phyloP scores from a whole-genome alignment of 2,797 vertebrate genomes.

The Siniperca undulata region DNA sequence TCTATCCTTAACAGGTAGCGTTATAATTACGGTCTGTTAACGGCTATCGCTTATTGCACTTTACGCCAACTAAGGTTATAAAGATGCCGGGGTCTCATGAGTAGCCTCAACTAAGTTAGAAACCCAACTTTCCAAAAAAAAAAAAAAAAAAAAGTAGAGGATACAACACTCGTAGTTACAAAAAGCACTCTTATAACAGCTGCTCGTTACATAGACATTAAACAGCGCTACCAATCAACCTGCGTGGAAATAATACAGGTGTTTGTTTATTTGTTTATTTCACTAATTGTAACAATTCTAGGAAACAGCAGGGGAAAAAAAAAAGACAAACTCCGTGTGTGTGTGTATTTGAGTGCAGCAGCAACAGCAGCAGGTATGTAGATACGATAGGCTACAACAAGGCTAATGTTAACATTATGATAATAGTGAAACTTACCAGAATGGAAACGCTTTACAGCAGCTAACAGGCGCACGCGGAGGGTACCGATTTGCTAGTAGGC shows the following conservation, averaged over 20 bases:
- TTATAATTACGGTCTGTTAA: constrained; percentile 18
- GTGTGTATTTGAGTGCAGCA: constrained; percentile 15
- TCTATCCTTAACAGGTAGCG: constrained; percentile 15
- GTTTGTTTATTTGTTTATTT: constrained; percentile 69
- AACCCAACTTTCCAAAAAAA: constrained; percentile 37
- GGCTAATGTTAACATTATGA: constrained; percentile 53
- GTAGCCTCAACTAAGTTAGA: constrained; percentile 58
- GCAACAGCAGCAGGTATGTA: constrained; percentile 48
- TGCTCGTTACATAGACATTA: constrained; percentile 3
- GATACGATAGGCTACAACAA: constrained; percentile 48
- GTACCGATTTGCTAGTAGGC: constrained; percentile 56
- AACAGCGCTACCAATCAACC: background rate
- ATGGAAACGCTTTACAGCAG: constrained; percentile 62
- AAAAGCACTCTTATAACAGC: background rate
- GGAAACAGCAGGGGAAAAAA: constrained; percentile 17
- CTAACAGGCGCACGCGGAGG: constrained; percentile 74
- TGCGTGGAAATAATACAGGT: constrained; percentile 50
- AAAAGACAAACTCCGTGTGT: constrained; percentile 64
- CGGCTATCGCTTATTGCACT: constrained; percentile 27
- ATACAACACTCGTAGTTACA: constrained; percentile 13
- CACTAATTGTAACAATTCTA: constrained; percentile 41
- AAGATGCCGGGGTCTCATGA: constrained; percentile 45
- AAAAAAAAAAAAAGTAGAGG: constrained; percentile 55
- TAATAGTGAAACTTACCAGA: constrained; percentile 84
- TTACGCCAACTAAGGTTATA: background rate